Base-by-base conservation (phyloP, 2,113 vertebrate genomes). In the Phainopepla nitens region DNA sequence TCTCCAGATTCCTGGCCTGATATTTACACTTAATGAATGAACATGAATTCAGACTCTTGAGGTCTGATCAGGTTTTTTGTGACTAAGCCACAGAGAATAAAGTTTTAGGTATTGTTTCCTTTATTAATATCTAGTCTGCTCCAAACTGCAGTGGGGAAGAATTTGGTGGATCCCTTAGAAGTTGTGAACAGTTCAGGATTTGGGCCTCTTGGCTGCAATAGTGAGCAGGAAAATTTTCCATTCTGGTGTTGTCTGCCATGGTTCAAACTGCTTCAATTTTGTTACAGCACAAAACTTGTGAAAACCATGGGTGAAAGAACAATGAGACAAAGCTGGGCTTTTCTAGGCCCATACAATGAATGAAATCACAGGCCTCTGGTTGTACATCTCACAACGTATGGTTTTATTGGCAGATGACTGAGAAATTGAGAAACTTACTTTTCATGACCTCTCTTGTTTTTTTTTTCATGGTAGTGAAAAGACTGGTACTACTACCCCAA, bases 1-100 rank as follows among this genome's bases (percentile, higher is more conserved):
- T 83, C n/a, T 89, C 88, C 47, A 87, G 58, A 81, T 79, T 89
- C 95, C 65, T 90, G 71, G 41, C 27, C 87, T 96, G 89, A 47
- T 95, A 95, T 89, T 96, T 97, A 86, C 87, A 92, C 79, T 91
- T 90, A 88, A 87, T 92, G 87, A 94, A 90, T 92, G 89, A 87
- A 86, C 41, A 84, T 68, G 60, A 95, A 86, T 44, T 20, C 41
- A 82, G 64, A 51, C 77, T 71, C 79, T 20, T 80, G 91, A 60
- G 82, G 56, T 49, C 60, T 86, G 44, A 56, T 82, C 27, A 27
- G 12, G 27, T 60, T 92, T 89, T 44, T 39, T 75, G 20, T 61
- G 78, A 62, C 58, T 56, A 61, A 78, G 58, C 51, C 19, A 49
- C 13, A 10, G 4, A 78, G 28, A 20, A 58, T 47, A 78, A 89